Evolutionary conservation across 2,113 vertebrate species (phyloP), one percentile per base, ranked within the genome.

Genomic region (Neolamprologus caudopunctatus): DNA sequence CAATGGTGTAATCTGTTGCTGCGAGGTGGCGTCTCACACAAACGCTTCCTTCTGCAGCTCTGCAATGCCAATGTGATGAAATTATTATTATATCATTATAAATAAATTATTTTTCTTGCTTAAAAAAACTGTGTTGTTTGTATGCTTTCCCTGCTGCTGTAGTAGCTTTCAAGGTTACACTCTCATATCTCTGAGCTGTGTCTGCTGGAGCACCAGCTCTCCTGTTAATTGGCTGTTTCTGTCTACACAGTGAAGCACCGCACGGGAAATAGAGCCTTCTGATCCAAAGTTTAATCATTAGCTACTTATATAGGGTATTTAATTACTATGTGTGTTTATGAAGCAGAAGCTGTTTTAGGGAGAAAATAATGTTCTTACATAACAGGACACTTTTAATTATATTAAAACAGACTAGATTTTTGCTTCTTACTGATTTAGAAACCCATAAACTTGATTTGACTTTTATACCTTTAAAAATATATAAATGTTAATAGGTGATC

Each of bases 101-200:
- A 96, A 96, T 95, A 96, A 95, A 95, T 96, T 96, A 95, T 95
- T 95, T 95, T 96, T 96, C 92, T 94, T 95, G 94, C 92, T 88
- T 95, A 93, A 91, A 87, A 26, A 84, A 86, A 11, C 6, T 24
- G 4, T 78, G 82, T 89, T 80, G 8, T 80, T 79, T 79, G 82
- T 83, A 24, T 89, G 17, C 14, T 73, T 84, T 40, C 7, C 2
- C 8, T 55, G 7, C 37, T 68, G 40, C 11, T 54, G 5, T 9
- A 2, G 9, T 13, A 2, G 10, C 31, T 9, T 78, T 83, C 85
- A 71, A 88, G 86, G 85, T 73, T 79, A 68, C n/a, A 11, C 28
- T 5, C 8, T 53, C 9, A 40, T 68, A 68, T 78, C 14, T 35
- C 19, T 28, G 63, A 87, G 86, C 33, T 80, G 66, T 80, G 50